phyloP scores from a whole-genome alignment of 92 coral and sea anemone species.

The Palythoa heliodiscus region DNA sequence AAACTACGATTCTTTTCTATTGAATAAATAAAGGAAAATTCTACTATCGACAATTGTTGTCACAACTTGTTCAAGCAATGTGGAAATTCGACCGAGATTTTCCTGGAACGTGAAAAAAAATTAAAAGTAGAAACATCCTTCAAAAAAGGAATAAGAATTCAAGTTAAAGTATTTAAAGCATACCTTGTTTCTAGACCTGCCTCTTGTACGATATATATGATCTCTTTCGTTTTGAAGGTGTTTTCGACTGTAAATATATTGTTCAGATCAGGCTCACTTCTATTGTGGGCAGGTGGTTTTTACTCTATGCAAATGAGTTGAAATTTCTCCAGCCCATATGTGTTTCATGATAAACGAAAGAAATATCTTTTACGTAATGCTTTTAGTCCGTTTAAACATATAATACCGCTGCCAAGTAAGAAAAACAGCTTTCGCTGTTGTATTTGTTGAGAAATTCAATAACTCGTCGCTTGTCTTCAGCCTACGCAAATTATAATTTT shows the following conservation, averaged over 20 bases:
- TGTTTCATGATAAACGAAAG: background rate
- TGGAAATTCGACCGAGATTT: background rate
- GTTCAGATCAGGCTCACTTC: constrained; percentile 40
- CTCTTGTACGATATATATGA: constrained; percentile 30
- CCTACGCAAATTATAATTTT: constrained; percentile 40
- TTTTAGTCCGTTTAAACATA: background rate
- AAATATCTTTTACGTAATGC: background rate
- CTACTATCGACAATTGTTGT: background rate
- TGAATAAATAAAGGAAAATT: background rate
- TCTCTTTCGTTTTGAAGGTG: constrained; percentile 20
- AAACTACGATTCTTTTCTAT: background rate
- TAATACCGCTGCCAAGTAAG: background rate
- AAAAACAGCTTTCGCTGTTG: background rate
- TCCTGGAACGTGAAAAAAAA: background rate
- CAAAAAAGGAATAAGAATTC: background rate
- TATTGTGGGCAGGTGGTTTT: constrained; percentile 35
- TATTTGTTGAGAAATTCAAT: background rate
- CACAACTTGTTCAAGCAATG: background rate
- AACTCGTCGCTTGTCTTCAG: background rate
- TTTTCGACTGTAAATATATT: constrained; percentile 22
- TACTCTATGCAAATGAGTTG: constrained; percentile 39
- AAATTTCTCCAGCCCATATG: constrained; percentile 11
- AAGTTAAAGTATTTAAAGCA: background rate
- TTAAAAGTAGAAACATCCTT: background rate
- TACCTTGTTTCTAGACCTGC: background rate